These are phyloP conservation scores for Heliopora coerulea DNA, from an alignment of 92 coral and sea anemone species.

Conservation along the genomic window DNA sequence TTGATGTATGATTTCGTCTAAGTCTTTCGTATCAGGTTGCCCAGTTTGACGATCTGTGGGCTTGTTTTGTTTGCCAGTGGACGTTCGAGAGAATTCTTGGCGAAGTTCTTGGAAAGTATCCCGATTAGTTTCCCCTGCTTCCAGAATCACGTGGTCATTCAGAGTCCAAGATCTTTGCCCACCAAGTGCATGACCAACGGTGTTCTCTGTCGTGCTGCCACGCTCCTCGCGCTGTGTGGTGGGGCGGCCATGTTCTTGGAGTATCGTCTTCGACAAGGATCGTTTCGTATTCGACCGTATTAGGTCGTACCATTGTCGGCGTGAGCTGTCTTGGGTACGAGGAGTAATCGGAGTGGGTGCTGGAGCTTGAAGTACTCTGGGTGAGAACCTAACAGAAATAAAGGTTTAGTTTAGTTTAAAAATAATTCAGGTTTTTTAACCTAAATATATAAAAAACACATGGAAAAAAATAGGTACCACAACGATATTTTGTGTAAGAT, in stretches of 20 bases:
- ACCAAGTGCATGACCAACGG: no score
- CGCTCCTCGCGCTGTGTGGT: background rate
- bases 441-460: no score
- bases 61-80: background rate
- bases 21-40: background rate
- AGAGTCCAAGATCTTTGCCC: background rate
- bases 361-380: conserved; percentile 74
- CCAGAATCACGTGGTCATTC: conserved; percentile 9
- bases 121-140: conserved; percentile 25
- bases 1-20: background rate
- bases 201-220: background rate
- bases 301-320: conserved; percentile 53
- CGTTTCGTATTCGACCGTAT: conserved; percentile 5
- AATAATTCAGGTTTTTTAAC: no score
- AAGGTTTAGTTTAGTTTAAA: no score
- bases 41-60: background rate
- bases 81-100: background rate
- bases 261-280: conserved; percentile 9
- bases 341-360: conserved; percentile 97
- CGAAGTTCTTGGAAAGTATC: background rate
- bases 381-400: conserved; percentile 63
- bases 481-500: no score
- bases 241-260: background rate
- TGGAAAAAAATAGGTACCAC: no score
- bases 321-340: conserved; percentile 58